Conservation (phyloP, 1,140 invertebrate genomes). For the Platyscapa corneri region DNA sequence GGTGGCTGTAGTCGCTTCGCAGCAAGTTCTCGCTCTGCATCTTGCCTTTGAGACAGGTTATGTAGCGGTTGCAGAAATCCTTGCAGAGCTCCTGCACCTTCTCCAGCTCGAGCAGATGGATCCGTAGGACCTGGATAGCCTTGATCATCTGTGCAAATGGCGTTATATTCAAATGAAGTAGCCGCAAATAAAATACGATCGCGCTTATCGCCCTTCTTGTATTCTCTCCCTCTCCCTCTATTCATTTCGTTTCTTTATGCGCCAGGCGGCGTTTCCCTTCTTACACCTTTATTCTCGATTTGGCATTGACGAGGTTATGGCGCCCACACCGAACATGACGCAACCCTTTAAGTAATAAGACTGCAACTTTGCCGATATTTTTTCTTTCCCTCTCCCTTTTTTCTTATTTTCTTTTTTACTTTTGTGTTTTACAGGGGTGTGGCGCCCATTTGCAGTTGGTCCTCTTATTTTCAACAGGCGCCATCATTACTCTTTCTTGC, state of each 20-base stretch:
- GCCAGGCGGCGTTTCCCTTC: background rate
- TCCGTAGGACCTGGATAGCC: constrained; percentile 96
- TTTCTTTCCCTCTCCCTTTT: no score
- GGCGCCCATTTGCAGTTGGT: no score
- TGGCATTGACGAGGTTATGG: background rate
- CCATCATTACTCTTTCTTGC: no score
- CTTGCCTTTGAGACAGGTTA: constrained; percentile 95
- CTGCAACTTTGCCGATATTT: no score
- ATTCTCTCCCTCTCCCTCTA: background rate
- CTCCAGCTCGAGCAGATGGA: constrained; percentile 95
- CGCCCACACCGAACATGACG: background rate
- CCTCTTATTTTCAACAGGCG: no score
- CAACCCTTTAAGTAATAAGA: background rate
- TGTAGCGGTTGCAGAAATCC: constrained; percentile 97
- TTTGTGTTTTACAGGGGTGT: no score
- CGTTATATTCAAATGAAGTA: background rate
- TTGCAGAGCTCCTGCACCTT: constrained; percentile 98
- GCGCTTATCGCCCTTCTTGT: background rate
- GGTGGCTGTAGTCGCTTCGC: constrained; percentile 82
- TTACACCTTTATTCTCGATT: no score
- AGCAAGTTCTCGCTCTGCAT: constrained; percentile 96
- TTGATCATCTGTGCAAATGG: constrained; percentile 90
- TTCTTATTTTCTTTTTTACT: no score
- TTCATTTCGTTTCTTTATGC: background rate
- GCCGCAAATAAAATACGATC: constrained; percentile 27